These are phyloP conservation scores for Meles meles DNA, from an alignment of 2,113 vertebrate species.

Conservation along the genomic window DNA sequence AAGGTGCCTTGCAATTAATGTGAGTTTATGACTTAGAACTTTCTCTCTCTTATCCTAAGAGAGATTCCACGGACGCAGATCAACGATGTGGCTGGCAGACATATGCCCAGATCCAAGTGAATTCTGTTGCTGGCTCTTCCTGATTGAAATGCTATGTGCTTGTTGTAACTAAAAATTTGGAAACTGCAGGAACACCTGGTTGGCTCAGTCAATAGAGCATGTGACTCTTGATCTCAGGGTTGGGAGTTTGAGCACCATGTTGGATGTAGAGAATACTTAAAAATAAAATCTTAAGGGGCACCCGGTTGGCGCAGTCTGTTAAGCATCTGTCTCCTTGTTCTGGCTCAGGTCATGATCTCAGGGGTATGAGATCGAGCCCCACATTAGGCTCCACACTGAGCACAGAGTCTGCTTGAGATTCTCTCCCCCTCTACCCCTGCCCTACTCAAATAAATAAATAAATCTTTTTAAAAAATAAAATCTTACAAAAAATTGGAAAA, in stretches of 20 bases:
- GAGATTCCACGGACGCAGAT: background rate
- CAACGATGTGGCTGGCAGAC: background rate
- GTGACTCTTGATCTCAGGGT: background rate
- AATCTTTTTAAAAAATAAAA: background rate
- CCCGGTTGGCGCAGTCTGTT: background rate
- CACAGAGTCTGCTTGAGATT: background rate
- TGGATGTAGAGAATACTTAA: background rate
- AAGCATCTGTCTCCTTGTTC: background rate
- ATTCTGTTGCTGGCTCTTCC: background rate
- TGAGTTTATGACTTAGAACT: background rate
- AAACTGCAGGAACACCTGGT: background rate
- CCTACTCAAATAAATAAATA: background rate
- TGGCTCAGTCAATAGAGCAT: background rate
- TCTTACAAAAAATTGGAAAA: background rate
- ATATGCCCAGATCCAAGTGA: background rate
- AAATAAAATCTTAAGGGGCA: background rate
- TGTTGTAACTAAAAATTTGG: background rate
- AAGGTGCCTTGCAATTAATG: background rate
- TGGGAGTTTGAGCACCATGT: background rate
- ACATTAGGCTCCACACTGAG: background rate
- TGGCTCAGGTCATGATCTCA: background rate
- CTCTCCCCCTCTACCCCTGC: background rate
- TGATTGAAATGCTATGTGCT: background rate
- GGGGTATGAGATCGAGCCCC: background rate
- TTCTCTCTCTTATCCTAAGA: background rate